phyloP scores from a whole-genome alignment of 2,888 invertebrate genomes.

The Latheticus oryzae region DNA sequence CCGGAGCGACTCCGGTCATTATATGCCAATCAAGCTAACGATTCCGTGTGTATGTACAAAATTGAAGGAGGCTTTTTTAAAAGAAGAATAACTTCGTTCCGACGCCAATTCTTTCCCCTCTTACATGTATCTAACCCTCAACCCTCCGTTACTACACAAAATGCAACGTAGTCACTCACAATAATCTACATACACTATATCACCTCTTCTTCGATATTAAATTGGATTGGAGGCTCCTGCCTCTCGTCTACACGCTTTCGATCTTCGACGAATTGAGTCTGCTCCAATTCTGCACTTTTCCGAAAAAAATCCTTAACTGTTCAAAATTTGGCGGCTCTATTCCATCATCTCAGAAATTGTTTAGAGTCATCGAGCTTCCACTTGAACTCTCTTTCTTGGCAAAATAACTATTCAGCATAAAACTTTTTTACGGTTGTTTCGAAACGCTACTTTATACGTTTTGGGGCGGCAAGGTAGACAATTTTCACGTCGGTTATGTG shows the following conservation, averaged over 20 bases:
- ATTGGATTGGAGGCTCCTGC: conserved; percentile 41
- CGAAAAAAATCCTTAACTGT: background rate
- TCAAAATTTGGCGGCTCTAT: conserved; percentile 4
- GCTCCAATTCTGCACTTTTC: background rate
- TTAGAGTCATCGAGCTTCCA: no score
- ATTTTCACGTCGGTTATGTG: conserved; percentile 55
- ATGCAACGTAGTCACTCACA: conserved; percentile 42
- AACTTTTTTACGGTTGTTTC: conserved; percentile 42
- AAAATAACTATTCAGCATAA: conserved; percentile 37
- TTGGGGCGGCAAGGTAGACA: conserved; percentile 48
- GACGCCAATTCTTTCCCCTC: conserved; percentile 43
- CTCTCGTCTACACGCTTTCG: conserved; percentile 8
- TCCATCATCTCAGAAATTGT: no score
- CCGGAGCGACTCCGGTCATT: conserved; percentile 9
- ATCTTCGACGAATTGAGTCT: no score
- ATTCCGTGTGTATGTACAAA: conserved; percentile 13
- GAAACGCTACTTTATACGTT: conserved; percentile 42
- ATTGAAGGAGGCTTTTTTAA: conserved; percentile 23
- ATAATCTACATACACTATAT: conserved; percentile 42
- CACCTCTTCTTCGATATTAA: conserved; percentile 45
- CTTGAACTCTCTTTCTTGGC: conserved; percentile 2
- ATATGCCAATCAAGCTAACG: conserved; percentile 11
- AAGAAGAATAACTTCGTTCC: conserved; percentile 17
- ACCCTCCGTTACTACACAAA: conserved; percentile 29
- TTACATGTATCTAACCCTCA: conserved; percentile 50